Conservation (phyloP, 2,113 vertebrate species). For the Aegypius monachus region DNA sequence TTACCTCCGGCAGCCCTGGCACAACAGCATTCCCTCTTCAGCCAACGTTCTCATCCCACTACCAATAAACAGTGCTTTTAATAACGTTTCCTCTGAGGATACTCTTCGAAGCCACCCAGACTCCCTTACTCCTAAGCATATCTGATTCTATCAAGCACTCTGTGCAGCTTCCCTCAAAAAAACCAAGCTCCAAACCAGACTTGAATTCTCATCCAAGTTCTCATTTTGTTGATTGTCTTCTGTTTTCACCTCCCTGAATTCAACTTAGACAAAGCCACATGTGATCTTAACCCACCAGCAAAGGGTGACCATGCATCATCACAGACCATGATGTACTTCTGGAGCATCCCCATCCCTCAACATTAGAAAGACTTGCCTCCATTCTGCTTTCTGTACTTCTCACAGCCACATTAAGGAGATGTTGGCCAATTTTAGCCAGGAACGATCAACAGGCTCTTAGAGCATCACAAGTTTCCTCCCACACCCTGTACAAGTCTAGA, state of each 20-base stretch:
- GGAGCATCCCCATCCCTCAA: not conserved
- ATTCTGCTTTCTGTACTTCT: not conserved
- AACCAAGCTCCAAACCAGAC: not conserved
- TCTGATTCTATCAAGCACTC: not conserved
- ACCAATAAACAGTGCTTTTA: not conserved
- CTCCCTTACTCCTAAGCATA: not conserved
- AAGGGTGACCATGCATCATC: not conserved
- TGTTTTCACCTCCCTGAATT: not conserved
- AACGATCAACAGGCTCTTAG: not conserved
- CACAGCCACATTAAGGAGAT: not conserved
- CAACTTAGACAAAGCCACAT: not conserved
- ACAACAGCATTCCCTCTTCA: not conserved
- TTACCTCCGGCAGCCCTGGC: not conserved
- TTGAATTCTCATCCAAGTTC: not conserved
- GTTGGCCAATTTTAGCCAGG: not conserved
- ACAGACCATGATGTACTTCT: not conserved
- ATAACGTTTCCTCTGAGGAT: not conserved
- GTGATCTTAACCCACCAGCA: not conserved
- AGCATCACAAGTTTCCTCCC: not conserved
- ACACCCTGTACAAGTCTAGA: not conserved
- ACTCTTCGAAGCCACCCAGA: not conserved
- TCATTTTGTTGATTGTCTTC: not conserved
- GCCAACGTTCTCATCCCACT: not conserved
- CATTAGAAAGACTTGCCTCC: not conserved
- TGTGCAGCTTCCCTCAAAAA: not conserved